Base-by-base conservation (phyloP, 2,888 invertebrate genomes). In the Gonocerus acuteangulatus region DNA sequence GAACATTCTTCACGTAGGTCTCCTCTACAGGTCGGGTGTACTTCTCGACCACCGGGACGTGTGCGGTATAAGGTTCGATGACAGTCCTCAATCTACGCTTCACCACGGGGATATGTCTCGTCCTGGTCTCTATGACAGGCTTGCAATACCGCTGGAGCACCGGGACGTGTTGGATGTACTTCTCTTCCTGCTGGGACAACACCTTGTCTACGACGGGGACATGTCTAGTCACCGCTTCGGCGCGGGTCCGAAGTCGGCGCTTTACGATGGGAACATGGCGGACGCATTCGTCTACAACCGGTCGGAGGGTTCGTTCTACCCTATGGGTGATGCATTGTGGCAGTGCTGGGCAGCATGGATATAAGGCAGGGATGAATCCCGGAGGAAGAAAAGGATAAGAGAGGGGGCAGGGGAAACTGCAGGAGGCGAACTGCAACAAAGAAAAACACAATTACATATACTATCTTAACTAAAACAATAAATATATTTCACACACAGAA, bases 11-110 rank as follows among this genome's bases (percentile, higher is more conserved):
- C 21, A 64, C 27, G 18, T 52, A 42, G 44, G 63, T 45, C 16
- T 65, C 63, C 22, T 63, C 62, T 13, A 65, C 65, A 4, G 65
- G 65, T 15, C 65, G 62, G 48, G 48, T 51, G 60, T 44, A 63
- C 27, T 54, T 59, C 22, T 62, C 51, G 22, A 48, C 22, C 42
- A 64, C 22, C 16, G 65, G 65, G 16, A 65, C 62, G 45, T 65
- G 63, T 13, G 59, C 57, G 44, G 64, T 65, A 62, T 65, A 65
- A 6, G 62, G 62, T 34, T 65, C 63, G 36, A 64, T 54, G 48
- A 64, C 62, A 16, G 63, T 62, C 23, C 61, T 44, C 44, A 60
- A 48, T 13, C 65, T 54, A 18, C 57, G 49, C 45, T 63, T 59
- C 21, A 61, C 22, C 15, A 65, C 63, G 18, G 65, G 65, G 15